Evolutionary conservation across 2,888 invertebrate genomes (phyloP).

Genomic region (Ennomos quercinarius): DNA sequence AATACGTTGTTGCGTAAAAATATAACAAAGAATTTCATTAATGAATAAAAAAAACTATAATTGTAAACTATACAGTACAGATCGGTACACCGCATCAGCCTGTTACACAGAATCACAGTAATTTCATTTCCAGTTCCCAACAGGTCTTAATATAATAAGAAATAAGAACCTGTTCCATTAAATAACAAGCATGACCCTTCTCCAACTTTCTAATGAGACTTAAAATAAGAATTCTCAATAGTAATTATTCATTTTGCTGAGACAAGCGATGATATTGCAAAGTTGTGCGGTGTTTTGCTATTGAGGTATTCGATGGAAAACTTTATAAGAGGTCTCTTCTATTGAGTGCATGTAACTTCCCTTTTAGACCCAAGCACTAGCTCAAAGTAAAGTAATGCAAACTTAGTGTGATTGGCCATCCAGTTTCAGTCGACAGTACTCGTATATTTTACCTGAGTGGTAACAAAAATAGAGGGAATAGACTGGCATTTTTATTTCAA

Average conservation of each 20-base stretch:
- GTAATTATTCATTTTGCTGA: constrained; percentile 67
- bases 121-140: constrained; percentile 48
- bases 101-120: constrained; percentile 1
- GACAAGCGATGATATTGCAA: constrained; percentile 68
- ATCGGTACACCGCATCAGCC: no score
- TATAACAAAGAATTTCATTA: background rate
- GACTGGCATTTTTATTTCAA: background rate
- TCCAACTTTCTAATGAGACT: constrained; percentile 63
- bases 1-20: constrained; percentile 24
- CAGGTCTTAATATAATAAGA: constrained; percentile 6
- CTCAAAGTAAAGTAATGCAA: constrained; percentile 57
- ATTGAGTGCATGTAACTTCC: constrained; percentile 73
- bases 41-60: no score
- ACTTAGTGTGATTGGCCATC: constrained; percentile 59
- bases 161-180: constrained; percentile 62
- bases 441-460: constrained; percentile 40
- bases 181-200: constrained; percentile 63
- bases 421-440: constrained; percentile 43
- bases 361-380: constrained; percentile 56
- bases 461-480: constrained; percentile 7
- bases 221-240: constrained; percentile 68
- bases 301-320: constrained; percentile 57
- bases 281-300: constrained; percentile 62
- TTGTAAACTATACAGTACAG: no score
- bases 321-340: constrained; percentile 64